Base-by-base conservation (phyloP, 2,888 invertebrate species). In the Anoncus sp. region DNA sequence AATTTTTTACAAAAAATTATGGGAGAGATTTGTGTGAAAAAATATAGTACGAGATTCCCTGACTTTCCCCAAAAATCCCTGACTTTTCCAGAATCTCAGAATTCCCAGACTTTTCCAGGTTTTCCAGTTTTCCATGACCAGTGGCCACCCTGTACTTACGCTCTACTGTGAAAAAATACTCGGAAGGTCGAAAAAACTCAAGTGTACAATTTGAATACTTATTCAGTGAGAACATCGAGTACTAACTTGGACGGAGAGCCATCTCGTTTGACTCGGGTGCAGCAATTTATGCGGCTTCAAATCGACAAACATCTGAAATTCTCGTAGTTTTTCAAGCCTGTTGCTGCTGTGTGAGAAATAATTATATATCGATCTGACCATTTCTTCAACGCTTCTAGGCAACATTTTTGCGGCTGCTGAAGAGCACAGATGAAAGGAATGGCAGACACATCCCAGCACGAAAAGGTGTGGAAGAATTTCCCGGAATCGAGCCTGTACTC, bases 371-470 rank as follows among this genome's bases (percentile, higher is more conserved):
- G 45, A 40, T 14, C 65, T 20, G n/a, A 73, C 20, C 47, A 77
- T 57, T 7, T 74, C 73, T 55, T 77, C 74, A 5, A 77, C 24
- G 27, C 69, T 70, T 18, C 45, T 40, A 40, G 63, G 74, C 7
- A 74, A 65, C 20, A 70, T 14, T 7, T 66, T 43, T 20, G 53
- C 60, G 12, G 72, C 78, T 20, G 71, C 55, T 5, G 75, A 75
- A 14, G 71, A 70, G 47, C 79, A 79, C 27, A 79, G 49, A 12
- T 79, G 72, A 10, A 75, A 60, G 2, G 79, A 79, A 45, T 79
- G 73, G 43, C 79, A 73, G 27, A 75, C 72, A 40, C 79, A 72
- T 7, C 67, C 65, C 5, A 79, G 49, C 16, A 63, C 67, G 24
- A 75, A 70, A 1, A 79, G 49, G 51, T 62, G 45, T 14, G 72